Conservation (phyloP, 2,888 invertebrate species). For the Leptopilina drosophilae region DNA sequence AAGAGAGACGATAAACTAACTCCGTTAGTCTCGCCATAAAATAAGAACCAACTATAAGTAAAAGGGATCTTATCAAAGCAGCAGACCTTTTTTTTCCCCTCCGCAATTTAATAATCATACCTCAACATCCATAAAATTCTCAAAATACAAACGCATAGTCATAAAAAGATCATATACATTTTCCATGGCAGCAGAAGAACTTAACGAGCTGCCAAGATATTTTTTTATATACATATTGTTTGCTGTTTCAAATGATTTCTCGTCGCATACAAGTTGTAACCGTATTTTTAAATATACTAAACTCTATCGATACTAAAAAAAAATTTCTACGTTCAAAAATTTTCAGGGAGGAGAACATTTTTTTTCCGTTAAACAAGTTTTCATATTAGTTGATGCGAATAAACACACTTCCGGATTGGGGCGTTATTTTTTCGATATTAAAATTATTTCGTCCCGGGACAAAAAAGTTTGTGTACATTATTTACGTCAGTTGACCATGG, state of each 20-base stretch:
- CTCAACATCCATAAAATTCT: slow-evolving; percentile 16
- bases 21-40: slow-evolving; percentile 35
- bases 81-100: not conserved
- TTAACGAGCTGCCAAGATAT: slow-evolving; percentile 17
- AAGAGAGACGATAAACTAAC: slow-evolving; percentile 32
- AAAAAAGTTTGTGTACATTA: slow-evolving; percentile 40
- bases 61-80: slow-evolving; percentile 29
- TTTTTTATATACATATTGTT: no score
- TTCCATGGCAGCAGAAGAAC: slow-evolving; percentile 1
- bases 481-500: slow-evolving; percentile 47
- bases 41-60: slow-evolving; percentile 28
- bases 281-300: no score
- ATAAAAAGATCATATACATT: slow-evolving; percentile 30
- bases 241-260: no score
- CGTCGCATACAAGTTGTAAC: no score
- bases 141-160: slow-evolving; percentile 20
- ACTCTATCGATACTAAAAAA: no score
- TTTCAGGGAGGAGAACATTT: no score
- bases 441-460: slow-evolving; percentile 49
- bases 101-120: slow-evolving; percentile 34
- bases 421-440: slow-evolving; percentile 49
- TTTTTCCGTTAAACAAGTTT: slow-evolving; percentile 53
- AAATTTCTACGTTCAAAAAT: no score
- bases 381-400: slow-evolving; percentile 48
- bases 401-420: slow-evolving; percentile 48